Evolutionary conservation across 2,113 vertebrate species (phyloP).

Genomic region (Nibea albiflora): DNA sequence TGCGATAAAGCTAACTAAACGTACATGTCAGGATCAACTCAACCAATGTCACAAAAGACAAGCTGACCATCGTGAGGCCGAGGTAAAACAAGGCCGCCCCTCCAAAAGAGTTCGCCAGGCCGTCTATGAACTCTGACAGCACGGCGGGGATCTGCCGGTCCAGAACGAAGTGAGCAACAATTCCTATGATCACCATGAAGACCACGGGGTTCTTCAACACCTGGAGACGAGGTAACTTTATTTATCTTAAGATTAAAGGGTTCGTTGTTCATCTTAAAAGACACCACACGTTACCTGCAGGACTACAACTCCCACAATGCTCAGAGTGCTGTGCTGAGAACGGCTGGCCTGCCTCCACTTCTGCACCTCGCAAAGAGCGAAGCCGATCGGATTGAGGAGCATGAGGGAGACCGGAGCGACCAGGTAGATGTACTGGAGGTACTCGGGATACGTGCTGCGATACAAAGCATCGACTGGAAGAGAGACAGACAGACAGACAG

Average conservation of each 20-base stretch:
- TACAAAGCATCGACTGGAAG: conserved; percentile 88
- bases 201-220: conserved; percentile 97
- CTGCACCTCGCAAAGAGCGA: conserved; percentile 98
- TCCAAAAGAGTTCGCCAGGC: conserved; percentile 94
- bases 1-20: not conserved
- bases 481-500: not conserved
- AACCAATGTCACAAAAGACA: not conserved
- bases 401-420: conserved; percentile 98
- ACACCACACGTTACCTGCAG: conserved; percentile 80
- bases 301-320: conserved; percentile 90
- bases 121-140: conserved; percentile 94
- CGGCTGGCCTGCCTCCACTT: conserved; percentile 88
- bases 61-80: conserved; percentile 92
- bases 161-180: conserved; percentile 93
- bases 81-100: conserved; percentile 97
- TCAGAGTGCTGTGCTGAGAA: conserved; percentile 86
- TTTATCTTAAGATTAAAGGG: no score
- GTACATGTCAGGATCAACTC: not conserved
- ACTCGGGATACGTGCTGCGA: conserved; percentile 93
- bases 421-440: conserved; percentile 98
- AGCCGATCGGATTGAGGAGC: conserved; percentile 97
- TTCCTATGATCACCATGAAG: conserved; percentile 96
- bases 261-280: not conserved
- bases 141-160: conserved; percentile 90
- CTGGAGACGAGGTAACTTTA: conserved; percentile 38